phyloP scores from a whole-genome alignment of 2,888 invertebrate genomes.

The Epistrophella euchroma region DNA sequence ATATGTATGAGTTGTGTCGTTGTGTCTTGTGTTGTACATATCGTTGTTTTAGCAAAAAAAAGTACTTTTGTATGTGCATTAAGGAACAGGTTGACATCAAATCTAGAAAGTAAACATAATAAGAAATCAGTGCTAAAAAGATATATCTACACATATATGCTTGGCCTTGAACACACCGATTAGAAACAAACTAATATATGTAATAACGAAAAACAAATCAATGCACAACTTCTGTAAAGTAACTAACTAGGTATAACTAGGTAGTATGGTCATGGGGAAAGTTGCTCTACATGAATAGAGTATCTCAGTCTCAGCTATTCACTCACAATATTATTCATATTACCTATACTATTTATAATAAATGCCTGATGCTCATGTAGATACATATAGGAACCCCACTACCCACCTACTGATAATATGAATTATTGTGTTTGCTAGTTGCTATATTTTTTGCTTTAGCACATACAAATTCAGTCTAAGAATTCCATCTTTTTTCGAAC shows the following conservation, averaged over 20 bases:
- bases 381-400: not conserved
- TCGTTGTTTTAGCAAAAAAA: conserved; percentile 52
- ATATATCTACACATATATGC: conserved; percentile 50
- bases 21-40: no score
- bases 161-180: conserved; percentile 66
- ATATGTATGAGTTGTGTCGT: not conserved
- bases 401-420: not conserved
- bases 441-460: not conserved
- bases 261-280: conserved; percentile 26
- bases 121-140: conserved; percentile 38
- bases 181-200: conserved; percentile 33
- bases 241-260: not conserved
- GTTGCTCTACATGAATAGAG: conserved; percentile 32
- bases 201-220: conserved; percentile 60
- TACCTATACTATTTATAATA: conserved; percentile 6
- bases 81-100: conserved; percentile 69
- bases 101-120: conserved; percentile 51
- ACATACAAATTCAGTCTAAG: not conserved
- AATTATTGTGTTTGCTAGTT: not conserved
- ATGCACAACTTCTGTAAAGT: not conserved
- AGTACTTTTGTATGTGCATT: conserved; percentile 75
- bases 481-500: no score
- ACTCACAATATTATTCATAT: not conserved
- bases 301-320: not conserved
- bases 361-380: not conserved